Conservation (phyloP, 2,888 invertebrate species). For the Apodemia zela region DNA sequence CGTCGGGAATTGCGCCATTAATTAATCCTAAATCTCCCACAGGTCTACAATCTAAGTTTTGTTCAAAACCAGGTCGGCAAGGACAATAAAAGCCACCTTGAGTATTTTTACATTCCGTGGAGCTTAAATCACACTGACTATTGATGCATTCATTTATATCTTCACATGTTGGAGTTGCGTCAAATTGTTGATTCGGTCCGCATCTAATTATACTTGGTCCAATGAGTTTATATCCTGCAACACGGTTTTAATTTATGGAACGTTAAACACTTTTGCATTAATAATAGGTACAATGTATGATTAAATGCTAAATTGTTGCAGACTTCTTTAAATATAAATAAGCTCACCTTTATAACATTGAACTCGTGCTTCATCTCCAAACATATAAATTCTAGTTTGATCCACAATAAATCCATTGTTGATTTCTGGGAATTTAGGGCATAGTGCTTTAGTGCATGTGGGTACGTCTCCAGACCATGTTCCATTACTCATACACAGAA, state of each 20-base stretch:
- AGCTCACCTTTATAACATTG: slow-evolving; percentile 89
- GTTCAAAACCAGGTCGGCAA: slow-evolving; percentile 90
- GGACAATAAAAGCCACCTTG: slow-evolving; percentile 94
- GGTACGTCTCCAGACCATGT: slow-evolving; percentile 97
- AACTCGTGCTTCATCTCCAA: slow-evolving; percentile 93
- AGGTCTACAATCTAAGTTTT: slow-evolving; percentile 93
- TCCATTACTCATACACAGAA: slow-evolving; percentile 96
- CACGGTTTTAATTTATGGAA: neutral
- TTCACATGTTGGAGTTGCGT: slow-evolving; percentile 92
- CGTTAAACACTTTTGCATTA: neutral
- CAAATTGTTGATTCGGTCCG: slow-evolving; percentile 90
- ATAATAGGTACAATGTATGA: too few species aligned
- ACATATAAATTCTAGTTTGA: slow-evolving; percentile 87
- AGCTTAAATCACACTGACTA: slow-evolving; percentile 93
- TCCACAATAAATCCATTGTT: slow-evolving; percentile 94
- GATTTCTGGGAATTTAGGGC: slow-evolving; percentile 88
- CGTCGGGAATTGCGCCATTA: slow-evolving; percentile 94
- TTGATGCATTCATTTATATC: slow-evolving; percentile 95
- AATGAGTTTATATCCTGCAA: slow-evolving; percentile 88
- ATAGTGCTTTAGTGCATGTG: slow-evolving; percentile 88
- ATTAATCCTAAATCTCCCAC: slow-evolving; percentile 93
- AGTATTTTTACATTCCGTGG: slow-evolving; percentile 94
- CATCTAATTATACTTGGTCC: slow-evolving; percentile 92
- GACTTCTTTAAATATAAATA: neutral
- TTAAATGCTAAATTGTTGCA: neutral